Conservation (phyloP, 2,888 invertebrate genomes). For the Hydrotaea diabolus region DNA sequence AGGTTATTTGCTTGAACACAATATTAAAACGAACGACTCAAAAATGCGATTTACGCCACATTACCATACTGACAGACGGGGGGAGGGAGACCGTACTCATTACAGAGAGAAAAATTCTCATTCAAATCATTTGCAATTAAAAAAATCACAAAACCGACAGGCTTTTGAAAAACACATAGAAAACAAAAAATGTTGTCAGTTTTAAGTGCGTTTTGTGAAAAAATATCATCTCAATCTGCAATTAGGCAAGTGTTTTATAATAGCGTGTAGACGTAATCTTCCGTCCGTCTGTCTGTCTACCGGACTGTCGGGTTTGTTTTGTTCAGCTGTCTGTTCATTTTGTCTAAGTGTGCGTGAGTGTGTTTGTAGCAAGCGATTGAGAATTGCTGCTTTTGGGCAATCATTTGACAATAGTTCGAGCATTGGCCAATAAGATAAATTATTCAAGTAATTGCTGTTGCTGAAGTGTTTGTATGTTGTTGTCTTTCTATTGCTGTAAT, state of each 20-base stretch:
- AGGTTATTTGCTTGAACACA: neutral
- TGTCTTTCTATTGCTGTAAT: constrained; percentile 4
- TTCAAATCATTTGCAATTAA: constrained; percentile 3
- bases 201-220: constrained; percentile 6
- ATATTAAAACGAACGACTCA: neutral
- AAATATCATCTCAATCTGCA: neutral
- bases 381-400: neutral
- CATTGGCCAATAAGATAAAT: constrained; percentile 37
- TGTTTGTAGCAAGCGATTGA: neutral
- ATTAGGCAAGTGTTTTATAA: constrained; percentile 24
- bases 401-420: constrained; percentile 10
- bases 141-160: neutral
- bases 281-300: neutral
- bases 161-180: neutral
- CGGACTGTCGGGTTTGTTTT: neutral
- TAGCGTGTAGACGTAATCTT: neutral
- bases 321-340: neutral
- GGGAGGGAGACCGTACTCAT: neutral
- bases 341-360: neutral
- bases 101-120: neutral
- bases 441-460: constrained; percentile 16
- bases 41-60: neutral
- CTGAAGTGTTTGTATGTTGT: neutral
- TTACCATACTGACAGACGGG: neutral
- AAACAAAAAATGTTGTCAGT: neutral